Evolutionary conservation across 1,140 invertebrate species (phyloP), one percentile per base, ranked within the genome.

Genomic region (Cryptotermes secundus): DNA sequence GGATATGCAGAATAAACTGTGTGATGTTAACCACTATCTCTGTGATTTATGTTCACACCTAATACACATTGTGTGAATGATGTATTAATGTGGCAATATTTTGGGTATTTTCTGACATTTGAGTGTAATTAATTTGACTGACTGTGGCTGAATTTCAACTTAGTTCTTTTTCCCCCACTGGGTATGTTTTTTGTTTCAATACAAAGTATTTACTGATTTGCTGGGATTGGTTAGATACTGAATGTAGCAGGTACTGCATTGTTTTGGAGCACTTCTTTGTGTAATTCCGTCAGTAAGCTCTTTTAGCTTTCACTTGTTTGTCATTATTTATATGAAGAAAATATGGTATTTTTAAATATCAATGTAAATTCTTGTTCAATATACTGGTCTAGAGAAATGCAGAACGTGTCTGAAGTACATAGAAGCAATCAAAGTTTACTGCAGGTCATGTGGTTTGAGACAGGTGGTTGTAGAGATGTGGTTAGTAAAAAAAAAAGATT

Each of bases 241-340:
- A 49, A 49, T 49, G 45, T 49, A 49, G 19, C 22, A 49, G 45
- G 45, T 49, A 3, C 45, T 72, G 59, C 9, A 72, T 4, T 72
- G 31, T 22, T 49, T 14, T 49, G 16, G 45, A 49, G 19, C 45
- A 49, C 22, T 49, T 19, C 45, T 1, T 22, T 19, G 16, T 49
- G 19, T n/a, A 72, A 6, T 31, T 72, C 7, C 6, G 31, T 31
- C 59, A 72, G 59, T 31, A 72, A n/a, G 59, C 59, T n/a, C 59
- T 72, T 72, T 72, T 72, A 72, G 59, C 59, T 72, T 72, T 72
- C 59, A 72, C 59, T 72, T 72, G 59, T 72, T 72, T 72, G 59
- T 72, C 59, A 72, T 72, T 49, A 22, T 49, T 72, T 14, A 59
- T 59, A 7, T 72, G 9, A 26, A 10, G 59, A 26, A 31, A 31